Evolutionary conservation across 2,888 invertebrate species (phyloP).

Genomic region (Tiphia femorata): DNA sequence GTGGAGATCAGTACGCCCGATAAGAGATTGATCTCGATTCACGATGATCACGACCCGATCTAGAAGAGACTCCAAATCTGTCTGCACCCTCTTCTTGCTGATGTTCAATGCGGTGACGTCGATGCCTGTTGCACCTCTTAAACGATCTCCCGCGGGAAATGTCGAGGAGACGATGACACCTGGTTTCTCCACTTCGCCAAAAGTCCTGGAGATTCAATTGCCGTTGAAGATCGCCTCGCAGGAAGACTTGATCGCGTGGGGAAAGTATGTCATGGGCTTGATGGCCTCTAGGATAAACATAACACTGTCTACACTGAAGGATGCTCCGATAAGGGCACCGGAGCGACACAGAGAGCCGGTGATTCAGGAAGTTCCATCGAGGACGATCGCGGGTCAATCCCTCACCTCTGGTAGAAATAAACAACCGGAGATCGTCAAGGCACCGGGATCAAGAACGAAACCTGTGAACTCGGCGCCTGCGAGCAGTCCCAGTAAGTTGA

Average conservation of each 20-base stretch:
- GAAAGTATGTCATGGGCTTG: constrained; percentile 59
- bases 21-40: too few relatives aligned
- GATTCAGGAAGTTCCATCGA: not conserved
- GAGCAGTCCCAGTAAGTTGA: too few relatives aligned
- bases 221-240: constrained; percentile 53
- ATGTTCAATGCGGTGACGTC: constrained; percentile 21
- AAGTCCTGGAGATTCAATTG: constrained; percentile 54
- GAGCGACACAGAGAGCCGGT: not conserved
- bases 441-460: not conserved
- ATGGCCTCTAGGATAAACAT: constrained; percentile 64
- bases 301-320: constrained; percentile 46
- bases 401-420: not conserved
- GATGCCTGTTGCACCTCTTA: constrained; percentile 23
- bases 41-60: constrained; percentile 10
- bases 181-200: constrained; percentile 39
- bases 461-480: too few relatives aligned
- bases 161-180: not conserved
- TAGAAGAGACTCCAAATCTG: too few relatives aligned
- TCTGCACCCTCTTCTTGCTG: constrained; percentile 21
- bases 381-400: not conserved
- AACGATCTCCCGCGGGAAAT: constrained; percentile 7
- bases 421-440: not conserved
- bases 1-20: too few relatives aligned
- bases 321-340: not conserved
- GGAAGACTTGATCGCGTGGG: constrained; percentile 60